Evolutionary conservation across 2,113 vertebrate genomes (phyloP).

Genomic region (Aegithalos caudatus): DNA sequence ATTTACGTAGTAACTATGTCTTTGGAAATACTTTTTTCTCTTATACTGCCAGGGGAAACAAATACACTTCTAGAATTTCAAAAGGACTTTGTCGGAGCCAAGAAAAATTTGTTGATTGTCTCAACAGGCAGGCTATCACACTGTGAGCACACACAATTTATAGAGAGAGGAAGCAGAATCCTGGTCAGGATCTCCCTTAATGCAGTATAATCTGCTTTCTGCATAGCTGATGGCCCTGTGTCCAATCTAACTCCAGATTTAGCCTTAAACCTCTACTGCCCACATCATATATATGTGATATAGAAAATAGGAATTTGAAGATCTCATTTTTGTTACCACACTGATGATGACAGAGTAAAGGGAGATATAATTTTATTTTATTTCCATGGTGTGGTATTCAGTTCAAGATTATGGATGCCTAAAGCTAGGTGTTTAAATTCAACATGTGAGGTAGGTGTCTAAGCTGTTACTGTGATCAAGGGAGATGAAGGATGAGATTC

Average conservation of each 20-base stretch:
- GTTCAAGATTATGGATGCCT: background rate
- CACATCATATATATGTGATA: background rate
- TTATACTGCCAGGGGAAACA: conserved; percentile 2
- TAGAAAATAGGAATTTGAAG: background rate
- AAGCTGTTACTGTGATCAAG: background rate
- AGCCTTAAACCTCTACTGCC: background rate
- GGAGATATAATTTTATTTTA: background rate
- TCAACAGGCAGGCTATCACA: background rate
- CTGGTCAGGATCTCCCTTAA: background rate
- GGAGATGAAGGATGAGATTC: background rate
- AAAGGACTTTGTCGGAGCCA: conserved; percentile 1
- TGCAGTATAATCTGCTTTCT: background rate
- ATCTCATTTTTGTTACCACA: background rate
- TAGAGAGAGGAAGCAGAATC: background rate
- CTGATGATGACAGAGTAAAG: background rate
- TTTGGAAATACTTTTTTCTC: background rate
- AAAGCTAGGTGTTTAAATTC: background rate
- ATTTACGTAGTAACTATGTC: background rate
- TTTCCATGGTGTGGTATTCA: background rate
- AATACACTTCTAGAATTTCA: conserved; percentile 12
- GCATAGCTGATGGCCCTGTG: background rate
- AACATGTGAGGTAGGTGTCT: background rate
- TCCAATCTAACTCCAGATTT: background rate
- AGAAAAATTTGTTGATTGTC: background rate
- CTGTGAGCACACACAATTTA: background rate